A percentile compares a stretch with the other conserved stretches of the same genome.
These are phyloP conservation scores for Ichneumoninae sp. DNA, from an alignment of 2,888 invertebrate species.

Conservation along the genomic window DNA sequence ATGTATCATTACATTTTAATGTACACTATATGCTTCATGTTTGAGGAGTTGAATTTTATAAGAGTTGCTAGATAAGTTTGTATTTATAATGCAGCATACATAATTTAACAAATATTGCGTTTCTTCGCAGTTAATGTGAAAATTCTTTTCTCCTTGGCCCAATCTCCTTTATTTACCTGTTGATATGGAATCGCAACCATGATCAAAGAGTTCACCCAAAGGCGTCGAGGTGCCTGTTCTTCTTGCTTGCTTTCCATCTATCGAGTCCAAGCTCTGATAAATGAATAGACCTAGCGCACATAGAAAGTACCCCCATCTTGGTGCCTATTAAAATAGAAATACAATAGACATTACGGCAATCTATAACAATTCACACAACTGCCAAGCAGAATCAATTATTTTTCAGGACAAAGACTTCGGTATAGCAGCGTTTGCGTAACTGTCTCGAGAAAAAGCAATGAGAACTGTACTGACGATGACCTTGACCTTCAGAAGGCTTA, in stretches of 20 bases:
- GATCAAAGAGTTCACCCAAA: constrained; percentile 99
- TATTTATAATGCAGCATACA: background rate
- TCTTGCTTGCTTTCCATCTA: constrained; percentile 99
- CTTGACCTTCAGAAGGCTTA: constrained; percentile 38
- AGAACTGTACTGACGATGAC: background rate
- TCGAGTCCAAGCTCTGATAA: constrained; percentile 99
- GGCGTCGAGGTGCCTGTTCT: constrained; percentile 96
- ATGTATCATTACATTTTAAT: background rate
- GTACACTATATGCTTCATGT: background rate
- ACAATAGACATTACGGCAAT: constrained; percentile 4
- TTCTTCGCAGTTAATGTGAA: background rate
- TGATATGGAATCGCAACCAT: constrained; percentile 99
- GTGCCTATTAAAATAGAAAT: constrained; percentile 86
- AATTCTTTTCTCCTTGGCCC: background rate
- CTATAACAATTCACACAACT: background rate
- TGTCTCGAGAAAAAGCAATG: background rate
- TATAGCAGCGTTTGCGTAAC: background rate
- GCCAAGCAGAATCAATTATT: background rate
- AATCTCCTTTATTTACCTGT: constrained; percentile 86
- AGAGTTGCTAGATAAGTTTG: background rate
- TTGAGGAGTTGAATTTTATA: background rate
- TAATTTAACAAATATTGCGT: background rate
- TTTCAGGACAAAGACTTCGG: background rate
- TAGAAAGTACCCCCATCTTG: constrained; percentile 96
- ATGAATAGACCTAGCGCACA: constrained; percentile 97